phyloP scores from a whole-genome alignment of 2,888 invertebrate species.

The Portevinia maculata region DNA sequence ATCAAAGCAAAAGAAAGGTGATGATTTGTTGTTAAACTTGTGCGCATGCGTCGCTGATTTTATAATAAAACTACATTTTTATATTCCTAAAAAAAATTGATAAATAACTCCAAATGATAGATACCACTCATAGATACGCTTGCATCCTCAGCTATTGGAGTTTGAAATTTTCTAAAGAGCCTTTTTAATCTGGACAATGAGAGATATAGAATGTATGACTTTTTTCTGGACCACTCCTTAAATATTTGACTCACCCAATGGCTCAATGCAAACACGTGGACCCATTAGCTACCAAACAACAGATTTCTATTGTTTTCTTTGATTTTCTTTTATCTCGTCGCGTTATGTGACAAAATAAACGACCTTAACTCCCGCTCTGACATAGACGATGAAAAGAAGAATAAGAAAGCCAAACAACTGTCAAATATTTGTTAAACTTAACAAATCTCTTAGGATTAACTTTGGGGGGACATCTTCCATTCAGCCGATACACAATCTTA shows the following conservation, averaged over 20 bases:
- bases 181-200: conserved; percentile 8
- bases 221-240: conserved; percentile 54
- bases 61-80: conserved; percentile 19
- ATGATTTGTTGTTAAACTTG: conserved; percentile 71
- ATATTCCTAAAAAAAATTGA: conserved; percentile 1
- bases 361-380: conserved; percentile 64
- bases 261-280: conserved; percentile 65
- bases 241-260: conserved; percentile 42
- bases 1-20: conserved; percentile 37
- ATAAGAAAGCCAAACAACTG: conserved; percentile 61
- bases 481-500: conserved; percentile 10
- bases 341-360: conserved; percentile 73
- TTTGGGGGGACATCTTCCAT: conserved; percentile 50
- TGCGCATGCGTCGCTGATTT: conserved; percentile 53
- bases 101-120: background rate
- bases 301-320: conserved; percentile 74
- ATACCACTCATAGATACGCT: background rate
- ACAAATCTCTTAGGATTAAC: conserved; percentile 74
- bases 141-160: background rate
- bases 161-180: conserved; percentile 8
- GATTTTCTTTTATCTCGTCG: conserved; percentile 69
- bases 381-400: conserved; percentile 19
- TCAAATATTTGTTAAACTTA: conserved; percentile 74
- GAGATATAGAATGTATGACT: background rate
- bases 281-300: conserved; percentile 74